phyloP scores from a whole-genome alignment of 2,888 invertebrate genomes.

The Drosophila nigricruria region DNA sequence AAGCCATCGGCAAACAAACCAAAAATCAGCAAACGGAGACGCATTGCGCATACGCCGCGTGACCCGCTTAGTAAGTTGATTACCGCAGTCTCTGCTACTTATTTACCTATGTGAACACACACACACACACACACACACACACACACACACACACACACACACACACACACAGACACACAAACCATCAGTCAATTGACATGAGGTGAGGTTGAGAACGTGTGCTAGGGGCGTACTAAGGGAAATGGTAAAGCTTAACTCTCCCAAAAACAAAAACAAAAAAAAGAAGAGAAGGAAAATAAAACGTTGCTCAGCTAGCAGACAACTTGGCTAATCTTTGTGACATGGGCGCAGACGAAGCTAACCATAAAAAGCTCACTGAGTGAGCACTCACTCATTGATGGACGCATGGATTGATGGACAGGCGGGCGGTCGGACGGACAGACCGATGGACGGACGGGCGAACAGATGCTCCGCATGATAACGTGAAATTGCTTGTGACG shows the following conservation, averaged over 20 bases:
- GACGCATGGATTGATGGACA: slow-evolving; percentile 20
- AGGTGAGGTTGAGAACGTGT: neutral
- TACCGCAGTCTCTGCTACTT: slow-evolving; percentile 35
- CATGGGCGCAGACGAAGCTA: slow-evolving; percentile 36
- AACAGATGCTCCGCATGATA: slow-evolving; percentile 31
- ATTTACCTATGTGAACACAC: slow-evolving; percentile 40
- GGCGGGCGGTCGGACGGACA: slow-evolving; percentile 4
- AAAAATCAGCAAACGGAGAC: slow-evolving; percentile 30
- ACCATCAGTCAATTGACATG: slow-evolving; percentile 40
- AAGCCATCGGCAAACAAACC: slow-evolving; percentile 23
- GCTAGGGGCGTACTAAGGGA: neutral
- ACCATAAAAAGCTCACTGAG: slow-evolving; percentile 10
- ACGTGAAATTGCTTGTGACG: slow-evolving; percentile 51
- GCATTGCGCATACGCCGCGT: slow-evolving; percentile 52
- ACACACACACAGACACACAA: slow-evolving; percentile 2
- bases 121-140: too few relatives aligned
- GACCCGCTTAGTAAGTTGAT: slow-evolving; percentile 59
- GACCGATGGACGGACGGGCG: slow-evolving; percentile 15
- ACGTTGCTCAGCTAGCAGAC: slow-evolving; percentile 39
- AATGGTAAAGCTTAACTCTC: slow-evolving; percentile 1
- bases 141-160: neutral
- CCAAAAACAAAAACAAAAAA: neutral
- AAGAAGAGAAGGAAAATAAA: slow-evolving; percentile 2
- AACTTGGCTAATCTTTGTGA: slow-evolving; percentile 66
- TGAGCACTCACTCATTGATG: slow-evolving; percentile 36